Conservation (phyloP, 2,797 vertebrate genomes). For the Scomberomorus guttatus region DNA sequence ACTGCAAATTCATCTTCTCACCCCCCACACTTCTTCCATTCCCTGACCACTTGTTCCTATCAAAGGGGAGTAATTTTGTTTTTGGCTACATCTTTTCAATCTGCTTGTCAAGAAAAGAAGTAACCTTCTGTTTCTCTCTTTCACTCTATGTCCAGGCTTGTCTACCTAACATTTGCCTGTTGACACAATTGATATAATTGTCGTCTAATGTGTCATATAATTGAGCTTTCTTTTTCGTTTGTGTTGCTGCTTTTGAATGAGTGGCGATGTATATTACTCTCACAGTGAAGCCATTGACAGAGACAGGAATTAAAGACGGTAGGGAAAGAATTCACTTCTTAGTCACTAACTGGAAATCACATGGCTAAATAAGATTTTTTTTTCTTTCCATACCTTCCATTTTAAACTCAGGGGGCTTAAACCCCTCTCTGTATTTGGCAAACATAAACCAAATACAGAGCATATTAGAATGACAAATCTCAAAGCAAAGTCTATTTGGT, state of each 20-base stretch:
- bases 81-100: slow-evolving; percentile 72
- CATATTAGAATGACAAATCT: slow-evolving; percentile 5
- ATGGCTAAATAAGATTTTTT: too few relatives aligned
- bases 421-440: background rate
- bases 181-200: slow-evolving; percentile 60
- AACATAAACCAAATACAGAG: background rate
- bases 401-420: background rate
- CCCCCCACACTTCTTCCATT: slow-evolving; percentile 6
- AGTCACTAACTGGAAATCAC: background rate
- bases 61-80: slow-evolving; percentile 69
- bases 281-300: background rate
- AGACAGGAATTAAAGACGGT: background rate
- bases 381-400: background rate
- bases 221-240: slow-evolving; percentile 58
- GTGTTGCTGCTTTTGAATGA: slow-evolving; percentile 56
- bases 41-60: slow-evolving; percentile 65
- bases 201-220: slow-evolving; percentile 68
- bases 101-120: slow-evolving; percentile 70
- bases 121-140: slow-evolving; percentile 40
- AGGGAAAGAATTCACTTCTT: background rate
- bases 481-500: slow-evolving; percentile 12
- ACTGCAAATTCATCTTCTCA: slow-evolving; percentile 1
- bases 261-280: slow-evolving; percentile 32
- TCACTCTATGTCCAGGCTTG: slow-evolving; percentile 44
- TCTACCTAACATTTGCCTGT: slow-evolving; percentile 65